A percentile compares a stretch with the other conserved stretches of the same genome.
These are phyloP conservation scores for Psittacara wagleri DNA, from an alignment of 2,113 vertebrate species.

Conservation along the genomic window DNA sequence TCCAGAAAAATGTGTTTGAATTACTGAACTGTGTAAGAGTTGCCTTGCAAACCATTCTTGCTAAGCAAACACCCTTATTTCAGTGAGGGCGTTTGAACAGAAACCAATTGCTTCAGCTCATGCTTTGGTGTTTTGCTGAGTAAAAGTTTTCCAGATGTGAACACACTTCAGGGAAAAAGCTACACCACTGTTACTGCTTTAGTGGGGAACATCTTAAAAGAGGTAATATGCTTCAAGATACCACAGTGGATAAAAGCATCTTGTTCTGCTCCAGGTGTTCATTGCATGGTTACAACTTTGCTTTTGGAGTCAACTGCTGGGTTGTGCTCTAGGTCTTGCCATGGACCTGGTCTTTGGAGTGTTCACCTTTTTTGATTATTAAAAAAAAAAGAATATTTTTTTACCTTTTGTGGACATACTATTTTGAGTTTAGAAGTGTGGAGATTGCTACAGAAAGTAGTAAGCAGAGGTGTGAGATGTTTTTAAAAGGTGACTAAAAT, in stretches of 20 bases:
- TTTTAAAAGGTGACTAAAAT: neutral
- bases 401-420: neutral
- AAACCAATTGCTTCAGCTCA: neutral
- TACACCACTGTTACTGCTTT: neutral
- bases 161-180: neutral
- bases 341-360: neutral
- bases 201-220: neutral
- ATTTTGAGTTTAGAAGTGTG: neutral
- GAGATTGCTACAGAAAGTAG: neutral
- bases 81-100: neutral
- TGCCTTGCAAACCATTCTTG: neutral
- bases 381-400: neutral
- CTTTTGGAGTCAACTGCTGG: neutral
- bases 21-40: neutral
- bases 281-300: neutral
- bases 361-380: neutral
- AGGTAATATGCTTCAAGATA: neutral
- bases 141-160: neutral
- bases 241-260: neutral
- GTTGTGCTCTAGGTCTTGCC: neutral
- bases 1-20: neutral
- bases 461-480: neutral
- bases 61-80: neutral
- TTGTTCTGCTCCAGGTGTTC: neutral
- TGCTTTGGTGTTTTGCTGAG: neutral